Base-by-base conservation (phyloP, 1,140 invertebrate genomes). In the Drosophila fuyamai region DNA sequence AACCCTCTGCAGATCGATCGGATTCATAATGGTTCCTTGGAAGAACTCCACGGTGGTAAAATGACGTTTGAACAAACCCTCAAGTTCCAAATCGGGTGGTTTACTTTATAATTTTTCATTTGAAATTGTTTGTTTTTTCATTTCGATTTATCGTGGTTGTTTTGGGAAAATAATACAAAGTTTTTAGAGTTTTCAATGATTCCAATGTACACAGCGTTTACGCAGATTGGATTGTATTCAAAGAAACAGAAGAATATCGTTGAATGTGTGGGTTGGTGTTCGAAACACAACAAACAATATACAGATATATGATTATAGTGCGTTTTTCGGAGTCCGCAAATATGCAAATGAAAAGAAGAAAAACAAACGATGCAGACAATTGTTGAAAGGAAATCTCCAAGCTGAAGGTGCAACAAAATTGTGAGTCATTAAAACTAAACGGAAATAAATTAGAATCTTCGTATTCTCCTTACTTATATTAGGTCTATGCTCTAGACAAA, bases 21-120 rank as follows among this genome's bases (percentile, higher is more conserved):
- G 98, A 95, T 99, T 99, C 98, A 99, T 99, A 93, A 99, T 99
- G 94, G 98, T 98, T 94, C 98, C 98, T 95, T 99, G 98, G 96
- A 99, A 99, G 96, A 99, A 99, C 95, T 99, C 98, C 94, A 99
- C 98, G 93, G 98, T 99, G 91, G 98, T 99, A 95, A 99, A 99
- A 95, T 99, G 98, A 94, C 98, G 96, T 95, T 99, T 99, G 95
- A 99, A 98, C 92, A 99, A 96, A 94, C 98, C 98, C 95, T 99
- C 98, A 94, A 99, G 95, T 95, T 99, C 98, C 94, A 99, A 95
- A 95, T 99, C 98, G 93, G 96, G 96, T 93, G 96, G 96, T 94
- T 97, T 97, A 95, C 96, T 97, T 92, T 92, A 70, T 48, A 56
- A 55, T 73, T 72, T 90, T 74, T 75, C 36, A 57, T 38, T 67